Evolutionary conservation across 2,888 invertebrate genomes (phyloP), one percentile per base, ranked within the genome.

Genomic region (Agelastica alni): DNA sequence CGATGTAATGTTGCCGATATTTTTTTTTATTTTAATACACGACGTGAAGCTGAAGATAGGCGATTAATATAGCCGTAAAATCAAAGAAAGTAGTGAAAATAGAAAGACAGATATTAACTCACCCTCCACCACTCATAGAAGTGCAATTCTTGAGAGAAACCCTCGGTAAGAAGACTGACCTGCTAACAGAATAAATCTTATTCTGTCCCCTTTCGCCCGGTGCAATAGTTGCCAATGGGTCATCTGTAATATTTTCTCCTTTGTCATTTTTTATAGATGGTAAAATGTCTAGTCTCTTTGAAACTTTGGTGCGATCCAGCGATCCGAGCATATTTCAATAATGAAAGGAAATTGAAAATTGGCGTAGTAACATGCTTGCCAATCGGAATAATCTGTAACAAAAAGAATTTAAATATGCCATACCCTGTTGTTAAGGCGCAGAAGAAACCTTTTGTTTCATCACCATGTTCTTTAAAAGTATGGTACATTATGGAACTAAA

Each of bases 121-220:
- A 70, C 69, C 70, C 70, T 61, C 64, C 63, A 61, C 64, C 64
- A 57, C 10, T 18, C 4, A 26, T 9, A 51, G 53, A 32, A 53
- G 58, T 61, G 51, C 51, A 45, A 39, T 61, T 65, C 65, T 66
- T 68, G 65, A 70, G 65, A 32, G 65, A 61, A 45, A 73, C 79
- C 1, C 82, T 80, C 0, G 80, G 75, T 39, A 81, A 79, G 4
- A 80, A 79, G n/a, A 83, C 83, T 70, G 80, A 83, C 62, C 62
- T 62, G 57, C 82, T 81, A 42, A 82, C 80, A 7, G 79, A 79
- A 44, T 83, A 82, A 58, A 83, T 82, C 28, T 44, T 32, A n/a
- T 47, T 51, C 79, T 78, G 59, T 61, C 54, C 76, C 28, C 57
- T 61, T 26, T 39, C 43, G 5, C 45, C 67, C 39, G 70, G 58